Evolutionary conservation across 2,888 invertebrate genomes (phyloP), one percentile per base, ranked within the genome.

Genomic region (Biston stratarius): DNA sequence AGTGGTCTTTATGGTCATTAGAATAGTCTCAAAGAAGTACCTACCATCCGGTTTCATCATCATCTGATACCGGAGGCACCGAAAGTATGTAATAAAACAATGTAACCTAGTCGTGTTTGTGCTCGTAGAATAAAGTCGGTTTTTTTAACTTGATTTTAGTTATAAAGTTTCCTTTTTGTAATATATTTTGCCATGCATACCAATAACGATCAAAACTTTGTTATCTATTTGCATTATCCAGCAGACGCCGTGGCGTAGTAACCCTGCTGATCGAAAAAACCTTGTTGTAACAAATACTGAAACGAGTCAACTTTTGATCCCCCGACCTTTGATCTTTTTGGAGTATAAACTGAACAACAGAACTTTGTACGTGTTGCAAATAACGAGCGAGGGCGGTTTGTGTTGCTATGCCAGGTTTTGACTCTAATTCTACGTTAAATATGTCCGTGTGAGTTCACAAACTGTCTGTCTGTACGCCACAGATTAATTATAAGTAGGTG

Each of bases 241-340:
- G 12, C 49, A 33, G 40, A 40, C 12, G 15, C 11, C 12, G 38
- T 14, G 33, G 10, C 24, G 7, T 34, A 63, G 5, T 42, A 49
- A 36, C n/a, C 34, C 44, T 14, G 11, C 44, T 10, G 7, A 42
- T 42, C 42, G 12, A 40, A 55, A 61, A 64, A 44, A 9, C 9
- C 45, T 6, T 52, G 47, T 57, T 53, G 53, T 47, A 55, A 55
- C 48, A 59, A 64, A 64, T 60, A 24, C 40, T 51, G 51, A 38
- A 51, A 45, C 49, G n/a, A 34, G 52, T 14, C 40, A 61, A 66
- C 38, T 61, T 66, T 61, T 61, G 57, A 66, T 61, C 61, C 10
- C 55, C 7, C 14, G 59, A 40, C 34, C 59, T 55, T 52, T 11
- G 11, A 15, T 10, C 15, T 44, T 64, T 56, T 48, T 52, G 11